Conservation (phyloP, 2,113 vertebrate species). For the Crotophaga sulcirostris region DNA sequence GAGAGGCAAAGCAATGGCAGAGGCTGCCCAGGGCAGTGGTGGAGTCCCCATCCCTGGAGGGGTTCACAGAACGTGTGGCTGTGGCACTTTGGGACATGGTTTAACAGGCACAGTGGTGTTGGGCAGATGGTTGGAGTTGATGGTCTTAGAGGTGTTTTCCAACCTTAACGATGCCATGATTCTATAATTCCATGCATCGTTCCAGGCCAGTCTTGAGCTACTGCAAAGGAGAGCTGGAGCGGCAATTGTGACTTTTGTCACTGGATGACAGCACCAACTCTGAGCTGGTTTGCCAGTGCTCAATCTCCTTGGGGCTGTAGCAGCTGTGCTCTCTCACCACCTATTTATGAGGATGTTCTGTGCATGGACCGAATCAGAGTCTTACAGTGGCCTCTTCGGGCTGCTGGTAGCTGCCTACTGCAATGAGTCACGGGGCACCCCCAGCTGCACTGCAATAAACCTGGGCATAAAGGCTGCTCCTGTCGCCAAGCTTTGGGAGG, state of each 20-base stretch:
- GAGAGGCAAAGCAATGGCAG: too few relatives aligned
- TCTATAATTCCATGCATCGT: too few relatives aligned
- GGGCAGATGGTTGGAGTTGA: too few relatives aligned
- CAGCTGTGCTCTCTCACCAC: accelerated
- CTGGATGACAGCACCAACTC: neutral
- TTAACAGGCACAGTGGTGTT: too few relatives aligned
- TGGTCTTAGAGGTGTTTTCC: too few relatives aligned
- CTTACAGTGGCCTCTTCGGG: neutral
- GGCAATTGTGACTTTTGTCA: neutral
- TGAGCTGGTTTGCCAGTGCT: accelerated
- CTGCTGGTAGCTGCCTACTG: neutral
- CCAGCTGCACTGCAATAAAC: neutral
- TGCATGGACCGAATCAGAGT: neutral
- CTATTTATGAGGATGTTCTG: neutral
- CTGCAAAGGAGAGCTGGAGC: neutral
- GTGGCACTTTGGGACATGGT: too few relatives aligned
- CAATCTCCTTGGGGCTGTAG: accelerated
- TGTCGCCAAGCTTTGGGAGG: neutral
- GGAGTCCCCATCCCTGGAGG: too few relatives aligned
- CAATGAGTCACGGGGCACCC: neutral
- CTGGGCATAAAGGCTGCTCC: neutral
- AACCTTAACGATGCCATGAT: too few relatives aligned
- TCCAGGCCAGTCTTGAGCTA: neutral
- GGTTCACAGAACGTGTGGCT: too few relatives aligned
- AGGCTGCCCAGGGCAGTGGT: too few relatives aligned